These are phyloP conservation scores for Isaurus tuberculatus DNA, from an alignment of 92 coral and sea anemone genomes.

Conservation along the genomic window DNA sequence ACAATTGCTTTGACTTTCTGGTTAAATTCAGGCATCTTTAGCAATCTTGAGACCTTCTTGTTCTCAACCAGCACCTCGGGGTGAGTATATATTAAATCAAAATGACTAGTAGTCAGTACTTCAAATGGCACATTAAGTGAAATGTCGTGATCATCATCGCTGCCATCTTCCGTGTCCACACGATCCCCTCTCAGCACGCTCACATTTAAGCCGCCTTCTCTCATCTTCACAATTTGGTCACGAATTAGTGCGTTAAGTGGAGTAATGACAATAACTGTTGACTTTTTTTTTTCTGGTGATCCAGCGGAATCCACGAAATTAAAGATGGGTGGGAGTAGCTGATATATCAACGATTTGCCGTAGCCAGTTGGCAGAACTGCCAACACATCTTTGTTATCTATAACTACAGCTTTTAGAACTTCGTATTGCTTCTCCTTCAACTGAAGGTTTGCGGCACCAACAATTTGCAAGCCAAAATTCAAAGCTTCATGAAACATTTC, in stretches of 20 bases:
- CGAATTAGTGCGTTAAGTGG: slow-evolving; percentile 50
- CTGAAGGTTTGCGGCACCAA: neutral
- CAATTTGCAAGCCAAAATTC: neutral
- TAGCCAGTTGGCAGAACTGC: neutral
- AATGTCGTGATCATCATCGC: neutral
- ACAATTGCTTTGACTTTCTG: slow-evolving; percentile 50
- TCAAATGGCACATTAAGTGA: neutral
- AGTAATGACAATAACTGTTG: slow-evolving; percentile 44
- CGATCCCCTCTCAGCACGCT: slow-evolving; percentile 42
- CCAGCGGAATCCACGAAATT: slow-evolving; percentile 17
- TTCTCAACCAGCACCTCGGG: slow-evolving; percentile 46
- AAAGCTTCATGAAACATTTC: neutral
- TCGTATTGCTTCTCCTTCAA: neutral
- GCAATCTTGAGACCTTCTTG: slow-evolving; percentile 37
- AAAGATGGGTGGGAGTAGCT: slow-evolving; percentile 38
- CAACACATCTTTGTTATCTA: neutral
- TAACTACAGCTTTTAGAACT: neutral
- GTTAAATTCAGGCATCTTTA: slow-evolving; percentile 27
- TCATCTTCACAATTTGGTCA: slow-evolving; percentile 47
- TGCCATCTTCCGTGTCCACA: slow-evolving; percentile 19
- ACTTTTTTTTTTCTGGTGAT: neutral
- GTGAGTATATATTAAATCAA: slow-evolving; percentile 29
- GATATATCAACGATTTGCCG: neutral
- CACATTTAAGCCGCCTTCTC: slow-evolving; percentile 43
- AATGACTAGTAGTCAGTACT: slow-evolving; percentile 50